phyloP scores from a whole-genome alignment of 1,140 invertebrate genomes.

The Rhopalosiphum padi region DNA sequence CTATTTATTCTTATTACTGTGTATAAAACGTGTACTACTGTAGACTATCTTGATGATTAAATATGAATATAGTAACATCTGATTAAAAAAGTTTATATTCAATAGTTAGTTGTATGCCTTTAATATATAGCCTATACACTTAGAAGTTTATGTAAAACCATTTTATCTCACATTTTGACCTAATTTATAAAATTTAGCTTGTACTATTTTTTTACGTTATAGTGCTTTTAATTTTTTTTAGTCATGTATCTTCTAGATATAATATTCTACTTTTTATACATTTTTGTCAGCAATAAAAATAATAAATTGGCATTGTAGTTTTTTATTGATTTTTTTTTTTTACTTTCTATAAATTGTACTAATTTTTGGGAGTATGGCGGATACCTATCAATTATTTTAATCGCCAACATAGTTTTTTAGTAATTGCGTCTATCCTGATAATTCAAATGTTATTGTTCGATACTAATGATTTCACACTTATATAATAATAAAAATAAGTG shows the following conservation, averaged over 20 bases:
- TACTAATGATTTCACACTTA: neutral
- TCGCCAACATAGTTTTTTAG: neutral
- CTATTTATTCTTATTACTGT: neutral
- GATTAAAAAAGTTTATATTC: neutral
- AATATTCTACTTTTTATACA: neutral
- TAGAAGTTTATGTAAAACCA: neutral
- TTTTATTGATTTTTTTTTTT: too few relatives aligned
- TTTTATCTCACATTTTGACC: neutral
- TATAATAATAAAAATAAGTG: neutral
- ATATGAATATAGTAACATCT: neutral
- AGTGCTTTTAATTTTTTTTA: neutral
- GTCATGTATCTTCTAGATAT: neutral
- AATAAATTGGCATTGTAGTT: neutral
- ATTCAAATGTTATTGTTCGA: neutral
- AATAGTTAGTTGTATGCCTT: neutral
- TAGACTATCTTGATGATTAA: neutral
- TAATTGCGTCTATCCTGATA: neutral
- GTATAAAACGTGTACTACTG: neutral
- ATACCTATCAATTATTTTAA: neutral
- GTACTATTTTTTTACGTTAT: neutral
- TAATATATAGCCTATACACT: neutral
- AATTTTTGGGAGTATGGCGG: neutral
- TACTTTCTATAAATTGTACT: neutral
- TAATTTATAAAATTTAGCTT: neutral
- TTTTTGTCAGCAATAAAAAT: neutral